Conservation (phyloP, 2,888 invertebrate genomes). For the Oegoconia quadripuncta region DNA sequence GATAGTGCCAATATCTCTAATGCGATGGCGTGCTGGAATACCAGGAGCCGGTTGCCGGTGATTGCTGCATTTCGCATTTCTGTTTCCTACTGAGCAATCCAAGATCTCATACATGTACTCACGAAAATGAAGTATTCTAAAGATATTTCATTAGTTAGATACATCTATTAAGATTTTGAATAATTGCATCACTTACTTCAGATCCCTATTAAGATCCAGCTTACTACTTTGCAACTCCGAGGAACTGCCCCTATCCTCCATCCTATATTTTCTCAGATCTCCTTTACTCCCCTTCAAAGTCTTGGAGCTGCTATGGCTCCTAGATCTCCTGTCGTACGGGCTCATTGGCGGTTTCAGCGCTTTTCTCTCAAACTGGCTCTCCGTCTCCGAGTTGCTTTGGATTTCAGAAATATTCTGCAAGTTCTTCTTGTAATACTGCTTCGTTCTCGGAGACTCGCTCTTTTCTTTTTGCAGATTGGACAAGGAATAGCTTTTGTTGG, state of each 20-base stretch:
- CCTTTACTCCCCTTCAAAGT: constrained; percentile 51
- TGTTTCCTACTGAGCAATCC: no score
- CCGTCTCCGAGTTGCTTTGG: constrained; percentile 64
- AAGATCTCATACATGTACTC: no score
- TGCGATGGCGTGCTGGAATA: no score
- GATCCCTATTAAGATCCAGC: constrained; percentile 54
- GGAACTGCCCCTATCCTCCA: constrained; percentile 36
- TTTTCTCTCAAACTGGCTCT: constrained; percentile 55
- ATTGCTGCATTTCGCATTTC: no score
- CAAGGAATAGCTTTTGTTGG: constrained; percentile 64
- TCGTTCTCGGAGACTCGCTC: constrained; percentile 50
- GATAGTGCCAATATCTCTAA: no score
- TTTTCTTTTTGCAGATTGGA: constrained; percentile 60
- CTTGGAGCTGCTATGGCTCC: constrained; percentile 72
- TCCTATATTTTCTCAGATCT: constrained; percentile 40
- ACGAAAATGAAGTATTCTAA: no score
- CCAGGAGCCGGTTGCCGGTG: no score
- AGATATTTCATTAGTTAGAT: no score
- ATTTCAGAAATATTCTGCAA: constrained; percentile 80
- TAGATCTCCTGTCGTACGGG: constrained; percentile 61
- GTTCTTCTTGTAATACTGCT: constrained; percentile 65
- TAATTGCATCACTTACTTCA: no score
- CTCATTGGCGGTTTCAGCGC: constrained; percentile 63
- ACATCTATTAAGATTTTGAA: no score
- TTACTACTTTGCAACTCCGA: constrained; percentile 65